Evolutionary conservation across 1,140 invertebrate genomes (phyloP).

Genomic region (Drosophila serrata): DNA sequence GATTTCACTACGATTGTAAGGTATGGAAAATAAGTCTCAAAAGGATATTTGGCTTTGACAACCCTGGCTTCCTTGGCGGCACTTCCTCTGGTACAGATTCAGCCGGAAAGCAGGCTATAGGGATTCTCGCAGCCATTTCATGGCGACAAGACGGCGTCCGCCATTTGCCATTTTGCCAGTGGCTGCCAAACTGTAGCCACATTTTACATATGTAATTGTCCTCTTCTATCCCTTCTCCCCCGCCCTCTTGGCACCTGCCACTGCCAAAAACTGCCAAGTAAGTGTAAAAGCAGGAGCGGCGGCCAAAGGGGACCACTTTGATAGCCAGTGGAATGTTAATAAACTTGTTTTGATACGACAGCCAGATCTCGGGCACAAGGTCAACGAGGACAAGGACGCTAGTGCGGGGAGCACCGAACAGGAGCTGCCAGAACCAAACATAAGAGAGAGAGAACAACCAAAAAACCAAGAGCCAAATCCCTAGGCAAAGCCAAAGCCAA

Average conservation of each 20-base stretch:
- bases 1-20: background rate
- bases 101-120: background rate
- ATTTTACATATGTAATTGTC: conserved; percentile 63
- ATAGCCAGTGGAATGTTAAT: conserved; percentile 58
- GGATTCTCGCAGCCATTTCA: conserved; percentile 28
- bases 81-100: background rate
- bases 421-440: background rate
- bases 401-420: background rate
- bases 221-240: too few relatives aligned
- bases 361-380: conserved; percentile 60
- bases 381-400: conserved; percentile 69
- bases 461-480: background rate
- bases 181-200: conserved; percentile 43
- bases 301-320: conserved; percentile 16
- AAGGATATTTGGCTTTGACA: background rate
- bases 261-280: background rate
- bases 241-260: conserved; percentile 26
- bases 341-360: conserved; percentile 76
- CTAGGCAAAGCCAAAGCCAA: conserved; percentile 15
- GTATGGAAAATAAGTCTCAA: background rate
- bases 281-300: background rate
- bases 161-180: conserved; percentile 32
- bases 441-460: background rate
- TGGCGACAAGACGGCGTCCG: conserved; percentile 48
- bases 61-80: conserved; percentile 3